Percentiles rank a stretch among this genome's conserved stretches.
These are phyloP conservation scores for Sepiola atlantica DNA, from an alignment of 2,888 invertebrate species.

Conservation along the genomic window DNA sequence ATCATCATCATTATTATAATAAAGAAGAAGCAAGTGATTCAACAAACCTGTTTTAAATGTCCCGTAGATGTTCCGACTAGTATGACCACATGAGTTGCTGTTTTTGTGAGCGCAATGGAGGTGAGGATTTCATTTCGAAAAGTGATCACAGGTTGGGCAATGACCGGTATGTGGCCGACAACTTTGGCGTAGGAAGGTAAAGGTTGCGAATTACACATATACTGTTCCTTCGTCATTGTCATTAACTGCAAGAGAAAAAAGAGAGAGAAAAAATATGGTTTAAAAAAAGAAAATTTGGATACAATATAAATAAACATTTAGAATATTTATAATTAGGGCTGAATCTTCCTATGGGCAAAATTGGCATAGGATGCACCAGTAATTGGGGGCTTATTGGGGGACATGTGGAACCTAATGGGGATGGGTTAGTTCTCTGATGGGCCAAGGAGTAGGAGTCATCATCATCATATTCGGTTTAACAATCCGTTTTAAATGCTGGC, in stretches of 20 bases:
- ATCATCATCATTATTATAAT: too few relatives aligned
- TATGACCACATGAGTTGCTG: conserved; percentile 96
- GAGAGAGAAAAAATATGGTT: neutral
- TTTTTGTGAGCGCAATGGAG: conserved; percentile 95
- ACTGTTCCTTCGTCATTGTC: conserved; percentile 59
- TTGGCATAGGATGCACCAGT: too few relatives aligned
- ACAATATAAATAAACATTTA: neutral
- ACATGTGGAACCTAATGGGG: too few relatives aligned
- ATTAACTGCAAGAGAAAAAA: conserved; percentile 55
- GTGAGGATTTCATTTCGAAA: conserved; percentile 86
- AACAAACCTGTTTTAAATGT: conserved; percentile 87
- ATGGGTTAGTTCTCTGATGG: too few relatives aligned
- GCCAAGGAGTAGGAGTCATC: too few relatives aligned
- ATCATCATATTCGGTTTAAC: too few relatives aligned
- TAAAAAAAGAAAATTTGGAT: neutral
- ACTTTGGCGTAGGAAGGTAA: conserved; percentile 75
- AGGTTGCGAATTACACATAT: conserved; percentile 58
- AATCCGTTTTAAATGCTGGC: too few relatives aligned
- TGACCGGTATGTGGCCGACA: conserved; percentile 92
- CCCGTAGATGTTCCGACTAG: conserved; percentile 95
- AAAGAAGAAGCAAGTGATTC: neutral
- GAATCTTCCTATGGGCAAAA: too few relatives aligned
- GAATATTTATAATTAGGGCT: too few relatives aligned
- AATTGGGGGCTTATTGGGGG: too few relatives aligned
- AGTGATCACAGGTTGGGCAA: conserved; percentile 88